These are phyloP conservation scores for Apoda limacodes DNA, from an alignment of 2,888 invertebrate species.

Conservation along the genomic window DNA sequence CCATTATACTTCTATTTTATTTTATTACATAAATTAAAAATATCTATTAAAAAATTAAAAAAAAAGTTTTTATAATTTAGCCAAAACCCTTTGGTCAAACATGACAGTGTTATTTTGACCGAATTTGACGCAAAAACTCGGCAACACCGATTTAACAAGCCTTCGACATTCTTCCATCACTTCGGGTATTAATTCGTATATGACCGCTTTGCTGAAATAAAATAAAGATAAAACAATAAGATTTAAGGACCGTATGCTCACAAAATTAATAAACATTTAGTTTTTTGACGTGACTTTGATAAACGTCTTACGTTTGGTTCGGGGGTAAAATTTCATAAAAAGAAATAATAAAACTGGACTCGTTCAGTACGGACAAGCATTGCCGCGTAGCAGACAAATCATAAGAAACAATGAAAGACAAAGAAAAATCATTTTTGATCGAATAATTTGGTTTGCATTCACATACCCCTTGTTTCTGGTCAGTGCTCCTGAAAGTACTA, in stretches of 20 bases:
- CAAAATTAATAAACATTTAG: constrained; percentile 1
- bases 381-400: not conserved
- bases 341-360: no score
- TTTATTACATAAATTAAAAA: no score
- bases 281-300: not conserved
- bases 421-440: not conserved
- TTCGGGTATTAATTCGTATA: constrained; percentile 29
- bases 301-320: constrained; percentile 4
- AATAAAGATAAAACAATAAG: no score
- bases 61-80: constrained; percentile 33
- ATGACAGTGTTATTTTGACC: constrained; percentile 35
- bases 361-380: no score
- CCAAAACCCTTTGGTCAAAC: constrained; percentile 24
- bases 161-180: constrained; percentile 28
- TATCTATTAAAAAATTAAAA: no score
- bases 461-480: constrained; percentile 34
- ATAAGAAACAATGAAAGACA: constrained; percentile 2
- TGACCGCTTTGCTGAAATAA: constrained; percentile 32
- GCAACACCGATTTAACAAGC: constrained; percentile 35
- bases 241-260: no score
- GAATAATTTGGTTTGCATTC: no score
- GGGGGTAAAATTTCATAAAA: no score
- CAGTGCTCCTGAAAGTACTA: constrained; percentile 49
- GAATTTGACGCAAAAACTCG: constrained; percentile 32
- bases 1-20: no score